Evolutionary conservation across 2,113 vertebrate genomes (phyloP).

Genomic region (Stictonetta naevosa): DNA sequence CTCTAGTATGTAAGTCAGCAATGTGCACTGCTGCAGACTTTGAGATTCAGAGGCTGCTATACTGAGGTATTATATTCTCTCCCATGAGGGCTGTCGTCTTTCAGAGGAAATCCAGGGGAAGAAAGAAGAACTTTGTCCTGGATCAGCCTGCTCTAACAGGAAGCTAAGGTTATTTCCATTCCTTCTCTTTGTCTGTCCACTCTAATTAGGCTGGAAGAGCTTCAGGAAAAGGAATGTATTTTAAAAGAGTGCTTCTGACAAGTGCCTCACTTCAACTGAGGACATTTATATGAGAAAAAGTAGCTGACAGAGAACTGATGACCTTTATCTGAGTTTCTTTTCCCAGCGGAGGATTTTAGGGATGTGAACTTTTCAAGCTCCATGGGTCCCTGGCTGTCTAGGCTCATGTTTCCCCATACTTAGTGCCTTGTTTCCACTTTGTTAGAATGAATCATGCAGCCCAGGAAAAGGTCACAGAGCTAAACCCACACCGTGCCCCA

Average conservation of each 20-base stretch:
- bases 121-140: neutral
- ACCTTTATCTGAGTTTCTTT: neutral
- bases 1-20: neutral
- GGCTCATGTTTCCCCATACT: neutral
- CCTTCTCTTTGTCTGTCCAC: neutral
- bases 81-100: neutral
- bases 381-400: neutral
- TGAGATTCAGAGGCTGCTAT: fast-evolving
- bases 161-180: neutral
- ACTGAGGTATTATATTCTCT: neutral
- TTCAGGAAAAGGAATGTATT: neutral
- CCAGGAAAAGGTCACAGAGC: neutral
- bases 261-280: neutral
- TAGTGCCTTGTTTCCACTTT: neutral
- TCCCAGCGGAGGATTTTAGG: neutral
- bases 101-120: neutral
- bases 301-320: neutral
- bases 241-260: neutral
- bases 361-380: neutral
- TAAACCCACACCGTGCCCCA: neutral
- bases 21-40: neutral
- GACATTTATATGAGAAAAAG: neutral
- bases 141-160: neutral
- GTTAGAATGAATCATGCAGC: neutral
- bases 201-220: neutral